A percentile compares a stretch with the other conserved stretches of the same genome.
Conservation (phyloP, 2,113 vertebrate species). For the Paradisaea rubra region DNA sequence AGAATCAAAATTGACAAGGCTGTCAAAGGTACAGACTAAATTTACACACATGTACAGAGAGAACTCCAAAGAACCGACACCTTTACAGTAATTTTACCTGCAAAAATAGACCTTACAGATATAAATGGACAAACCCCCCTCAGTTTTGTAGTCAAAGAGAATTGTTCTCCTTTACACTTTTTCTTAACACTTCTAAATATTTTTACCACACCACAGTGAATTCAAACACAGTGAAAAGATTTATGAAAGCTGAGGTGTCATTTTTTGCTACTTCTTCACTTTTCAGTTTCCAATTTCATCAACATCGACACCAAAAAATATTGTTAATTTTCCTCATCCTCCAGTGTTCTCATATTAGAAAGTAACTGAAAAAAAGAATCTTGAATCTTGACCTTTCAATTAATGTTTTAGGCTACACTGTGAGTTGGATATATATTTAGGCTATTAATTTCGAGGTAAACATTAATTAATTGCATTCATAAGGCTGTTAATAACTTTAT, state of each 20-base stretch:
- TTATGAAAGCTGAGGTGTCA: background rate
- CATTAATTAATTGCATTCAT: background rate
- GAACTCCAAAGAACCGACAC: background rate
- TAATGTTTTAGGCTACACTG: background rate
- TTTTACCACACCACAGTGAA: background rate
- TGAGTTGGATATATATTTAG: background rate
- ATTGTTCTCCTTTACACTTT: background rate
- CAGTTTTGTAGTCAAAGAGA: background rate
- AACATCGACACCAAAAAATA: background rate
- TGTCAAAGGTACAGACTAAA: background rate
- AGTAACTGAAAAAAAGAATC: background rate
- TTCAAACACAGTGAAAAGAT: background rate
- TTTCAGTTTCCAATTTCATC: background rate
- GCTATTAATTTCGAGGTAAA: background rate
- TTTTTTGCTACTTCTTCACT: background rate
- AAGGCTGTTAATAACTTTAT: background rate
- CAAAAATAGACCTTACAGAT: background rate
- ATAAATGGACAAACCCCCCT: fast-evolving
- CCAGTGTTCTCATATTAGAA: background rate
- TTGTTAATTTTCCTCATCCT: background rate
- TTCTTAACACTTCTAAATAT: background rate
- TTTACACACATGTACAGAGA: background rate
- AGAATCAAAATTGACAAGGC: background rate
- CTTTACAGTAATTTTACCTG: background rate
- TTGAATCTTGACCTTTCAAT: background rate